Base-by-base conservation (phyloP, 2,888 invertebrate genomes). In the Xylocampa areola region DNA sequence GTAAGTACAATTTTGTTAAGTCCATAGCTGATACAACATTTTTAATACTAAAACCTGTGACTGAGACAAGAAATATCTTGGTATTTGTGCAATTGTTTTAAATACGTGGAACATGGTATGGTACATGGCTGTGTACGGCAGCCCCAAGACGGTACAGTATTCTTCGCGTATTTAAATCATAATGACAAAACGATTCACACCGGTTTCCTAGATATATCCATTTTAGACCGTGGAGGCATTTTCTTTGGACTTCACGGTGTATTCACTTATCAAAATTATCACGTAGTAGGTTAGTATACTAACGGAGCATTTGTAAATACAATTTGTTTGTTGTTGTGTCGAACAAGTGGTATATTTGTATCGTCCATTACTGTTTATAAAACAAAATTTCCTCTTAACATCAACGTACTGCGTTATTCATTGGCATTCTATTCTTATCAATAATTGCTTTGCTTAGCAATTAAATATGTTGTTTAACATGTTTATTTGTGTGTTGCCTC, bases 321-420 rank as follows among this genome's bases (percentile, higher is more conserved):
- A 36, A 14, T 32, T 50, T 66, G 59, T 69, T 54, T 54, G 33
- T 59, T 58, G 32, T 48, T 44, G 5, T 32, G 27, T 29, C 50
- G 44, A 47, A 54, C 47, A 69, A 63, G 7, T 37, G n/a, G 27
- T 66, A 44, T 64, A 44, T 64, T 69, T 63, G 57, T 66, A 16
- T 53, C 10, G n/a, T 23, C 25, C 35, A 32, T 44, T 39, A 30
- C 43, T 63, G 37, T 69, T 54, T 69, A 23, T 25, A 23, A 7
- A 64, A 69, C 55, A 55, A 64, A 54, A 37, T 47, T 30, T 63
- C 21, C 69, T 65, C 39, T 52, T 32, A 19, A 30, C 23, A 25
- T 40, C 11, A 19, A 39, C 21, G 30, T 5, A 36, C 13, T 32
- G 7, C 1, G 7, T 13, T 29, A 33, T 41, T 66, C 1, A 44